phyloP scores from a whole-genome alignment of 2,888 invertebrate species.

The Barypeithes pellucidus region DNA sequence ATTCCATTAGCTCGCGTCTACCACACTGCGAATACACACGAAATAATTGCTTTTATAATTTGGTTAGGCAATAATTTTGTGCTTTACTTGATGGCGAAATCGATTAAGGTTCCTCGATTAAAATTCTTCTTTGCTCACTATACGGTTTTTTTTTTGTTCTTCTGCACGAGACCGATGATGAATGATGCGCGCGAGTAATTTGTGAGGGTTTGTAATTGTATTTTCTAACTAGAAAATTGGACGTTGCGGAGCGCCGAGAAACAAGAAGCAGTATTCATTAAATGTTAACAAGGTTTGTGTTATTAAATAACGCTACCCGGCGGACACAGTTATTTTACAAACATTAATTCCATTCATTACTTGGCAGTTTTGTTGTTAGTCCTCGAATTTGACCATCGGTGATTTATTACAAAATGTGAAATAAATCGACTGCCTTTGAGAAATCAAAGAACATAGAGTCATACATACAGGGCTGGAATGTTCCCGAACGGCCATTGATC shows the following conservation, averaged over 20 bases:
- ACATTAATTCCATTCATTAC: too few relatives aligned
- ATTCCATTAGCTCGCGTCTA: slow-evolving; percentile 34
- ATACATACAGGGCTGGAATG: too few relatives aligned
- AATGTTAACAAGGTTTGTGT: slow-evolving; percentile 2
- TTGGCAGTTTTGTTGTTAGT: too few relatives aligned
- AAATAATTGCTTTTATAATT: slow-evolving; percentile 46
- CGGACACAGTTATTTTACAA: background rate
- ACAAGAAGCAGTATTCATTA: background rate
- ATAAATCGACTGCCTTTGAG: too few relatives aligned
- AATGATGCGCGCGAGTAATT: slow-evolving; percentile 11
- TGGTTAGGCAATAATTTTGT: slow-evolving; percentile 46
- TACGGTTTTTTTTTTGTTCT: slow-evolving; percentile 12
- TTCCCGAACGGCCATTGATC: too few relatives aligned
- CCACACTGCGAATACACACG: slow-evolving; percentile 29
- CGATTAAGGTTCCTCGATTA: slow-evolving; percentile 41
- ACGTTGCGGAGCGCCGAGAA: background rate
- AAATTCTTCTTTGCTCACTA: slow-evolving; percentile 18
- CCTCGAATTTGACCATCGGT: too few relatives aligned
- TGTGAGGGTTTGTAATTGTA: slow-evolving; percentile 13
- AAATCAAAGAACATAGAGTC: too few relatives aligned
- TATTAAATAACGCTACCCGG: background rate
- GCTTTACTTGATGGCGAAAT: slow-evolving; percentile 46
- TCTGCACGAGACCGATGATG: slow-evolving; percentile 1
- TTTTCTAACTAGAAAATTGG: slow-evolving; percentile 23
- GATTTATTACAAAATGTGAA: too few relatives aligned